These are phyloP conservation scores for Philypnodon macrostomus DNA, from an alignment of 2,797 vertebrate genomes.

Conservation along the genomic window DNA sequence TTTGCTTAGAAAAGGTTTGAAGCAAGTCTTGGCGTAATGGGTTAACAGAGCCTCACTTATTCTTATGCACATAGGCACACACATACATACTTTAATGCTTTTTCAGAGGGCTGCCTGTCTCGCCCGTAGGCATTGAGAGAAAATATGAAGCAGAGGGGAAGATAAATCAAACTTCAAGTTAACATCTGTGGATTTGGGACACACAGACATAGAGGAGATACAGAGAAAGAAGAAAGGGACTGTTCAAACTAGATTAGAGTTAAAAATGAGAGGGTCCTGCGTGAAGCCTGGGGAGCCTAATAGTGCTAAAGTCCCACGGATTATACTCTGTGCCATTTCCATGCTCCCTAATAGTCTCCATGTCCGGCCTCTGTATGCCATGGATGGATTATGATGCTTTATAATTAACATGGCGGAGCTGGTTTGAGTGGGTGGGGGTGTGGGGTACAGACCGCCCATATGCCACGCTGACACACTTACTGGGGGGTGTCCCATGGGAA, in stretches of 20 bases:
- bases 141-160: conserved; percentile 35
- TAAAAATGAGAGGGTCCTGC: conserved; percentile 64
- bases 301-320: conserved; percentile 68
- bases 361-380: conserved; percentile 73
- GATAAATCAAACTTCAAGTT: conserved; percentile 65
- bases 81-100: conserved; percentile 38
- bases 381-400: conserved; percentile 77
- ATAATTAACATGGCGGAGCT: conserved; percentile 72
- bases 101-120: conserved; percentile 50
- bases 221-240: conserved; percentile 32
- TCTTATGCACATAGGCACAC: conserved; percentile 27
- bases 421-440: conserved; percentile 17
- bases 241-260: conserved; percentile 64
- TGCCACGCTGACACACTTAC: conserved; percentile 79
- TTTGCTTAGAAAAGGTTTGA: conserved; percentile 76
- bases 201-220: conserved; percentile 21
- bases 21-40: conserved; percentile 70
- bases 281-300: conserved; percentile 58
- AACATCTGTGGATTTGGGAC: conserved; percentile 50
- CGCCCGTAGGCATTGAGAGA: conserved; percentile 60
- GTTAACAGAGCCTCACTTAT: conserved; percentile 61
- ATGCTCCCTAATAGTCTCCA: conserved; percentile 73
- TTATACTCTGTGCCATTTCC: conserved; percentile 68
- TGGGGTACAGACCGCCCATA: conserved; percentile 68
- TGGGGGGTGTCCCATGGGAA: conserved; percentile 61